Base-by-base conservation (phyloP, 1,140 invertebrate species). In the Dinoponera quadriceps region DNA sequence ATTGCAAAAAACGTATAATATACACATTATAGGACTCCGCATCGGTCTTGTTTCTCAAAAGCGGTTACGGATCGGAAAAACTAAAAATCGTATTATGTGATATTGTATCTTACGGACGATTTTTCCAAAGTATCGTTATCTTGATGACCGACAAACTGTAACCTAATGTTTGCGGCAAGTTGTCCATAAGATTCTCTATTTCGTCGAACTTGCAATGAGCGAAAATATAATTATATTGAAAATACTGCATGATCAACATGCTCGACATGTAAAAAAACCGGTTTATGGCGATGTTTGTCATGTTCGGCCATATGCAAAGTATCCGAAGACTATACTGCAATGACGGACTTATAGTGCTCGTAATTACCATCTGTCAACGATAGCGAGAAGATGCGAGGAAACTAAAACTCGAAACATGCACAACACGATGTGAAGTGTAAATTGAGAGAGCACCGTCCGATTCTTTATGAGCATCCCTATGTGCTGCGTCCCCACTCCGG, bases 191-290 rank as follows among this genome's bases (percentile, higher is more conserved):
- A 51, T 82, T 60, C 3, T 38, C 25, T 3, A 73, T 0, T 2
- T 77, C 60, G 33, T n/a, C 54, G 3, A 60, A 16, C 16, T 38
- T 59, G 5, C 73, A 38, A 3, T 73, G 69, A 3, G 2, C 18
- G 9, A 73, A 20, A 49, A 74, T n/a, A 3, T 73, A 82, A 22
- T 18, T 3, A 62, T 74, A 82, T 54, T 82, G 69, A 60, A 74
- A 82, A 14, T 62, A 73, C 22, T 38, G 71, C 38, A 74, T 0
- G 11, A 62, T 49, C 11, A 72, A 13, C 20, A 62, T 14, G 7
- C 44, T 62, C n/a, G 22, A 18, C 22, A 74, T 14, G 18, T 25
- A 73, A n/a, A 49, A 18, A 0, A 74, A 3, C 20, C 57, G 55
- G 49, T 51, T 14, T 38, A 82, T 3, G 1, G 2, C 44, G 13